Conservation (phyloP, 2,113 vertebrate species). For the Arothron firmamentum region DNA sequence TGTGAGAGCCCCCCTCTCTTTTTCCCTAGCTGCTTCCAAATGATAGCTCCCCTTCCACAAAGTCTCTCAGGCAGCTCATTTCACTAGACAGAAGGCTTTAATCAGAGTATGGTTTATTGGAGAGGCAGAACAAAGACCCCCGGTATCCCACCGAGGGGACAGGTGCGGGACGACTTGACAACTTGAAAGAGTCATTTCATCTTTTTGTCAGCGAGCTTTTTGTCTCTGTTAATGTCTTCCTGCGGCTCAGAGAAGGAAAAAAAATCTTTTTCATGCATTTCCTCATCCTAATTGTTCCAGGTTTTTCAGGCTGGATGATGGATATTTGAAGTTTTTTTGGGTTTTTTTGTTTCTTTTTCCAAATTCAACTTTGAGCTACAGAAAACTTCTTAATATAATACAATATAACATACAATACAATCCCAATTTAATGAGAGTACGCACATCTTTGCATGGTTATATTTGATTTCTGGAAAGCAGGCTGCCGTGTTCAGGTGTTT, state of each 20-base stretch:
- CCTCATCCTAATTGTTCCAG: constrained; percentile 3
- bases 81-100: constrained; percentile 35
- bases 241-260: constrained; percentile 2
- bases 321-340: background rate
- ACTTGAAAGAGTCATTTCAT: constrained; percentile 32
- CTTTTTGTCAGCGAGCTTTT: constrained; percentile 22
- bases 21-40: constrained; percentile 36
- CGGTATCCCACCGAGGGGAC: constrained; percentile 36
- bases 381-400: background rate
- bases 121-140: constrained; percentile 45
- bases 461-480: background rate
- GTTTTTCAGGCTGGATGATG: background rate
- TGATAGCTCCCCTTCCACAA: constrained; percentile 23
- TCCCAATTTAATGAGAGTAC: too few species aligned
- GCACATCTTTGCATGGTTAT: background rate
- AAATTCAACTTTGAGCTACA: constrained; percentile 5
- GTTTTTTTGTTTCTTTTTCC: background rate
- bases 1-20: constrained; percentile 27
- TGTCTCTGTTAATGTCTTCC: background rate
- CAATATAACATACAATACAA: background rate
- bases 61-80: constrained; percentile 18
- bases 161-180: constrained; percentile 44
- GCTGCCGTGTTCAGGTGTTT: constrained; percentile 3
- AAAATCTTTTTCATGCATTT: background rate
- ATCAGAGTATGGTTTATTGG: constrained; percentile 30